Percentiles rank a stretch among this genome's conserved stretches.
These are phyloP conservation scores for Orcinus orca DNA, from an alignment of 2,113 vertebrate species.

Conservation along the genomic window DNA sequence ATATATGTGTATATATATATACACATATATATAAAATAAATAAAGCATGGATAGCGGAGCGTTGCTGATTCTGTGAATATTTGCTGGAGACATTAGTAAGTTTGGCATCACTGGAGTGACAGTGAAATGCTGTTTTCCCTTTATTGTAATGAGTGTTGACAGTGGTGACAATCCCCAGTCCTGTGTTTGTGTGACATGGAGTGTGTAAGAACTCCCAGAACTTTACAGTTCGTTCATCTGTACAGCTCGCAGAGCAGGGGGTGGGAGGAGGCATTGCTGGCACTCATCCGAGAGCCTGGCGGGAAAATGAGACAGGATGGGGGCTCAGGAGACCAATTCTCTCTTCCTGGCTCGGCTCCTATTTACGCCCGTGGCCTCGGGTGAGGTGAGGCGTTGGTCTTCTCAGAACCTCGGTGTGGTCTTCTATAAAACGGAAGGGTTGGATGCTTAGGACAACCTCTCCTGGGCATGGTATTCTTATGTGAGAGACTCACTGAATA, in stretches of 20 bases:
- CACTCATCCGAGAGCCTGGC: accelerated
- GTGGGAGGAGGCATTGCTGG: accelerated
- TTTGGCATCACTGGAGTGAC: not conserved
- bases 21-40: not conserved
- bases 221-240: not conserved
- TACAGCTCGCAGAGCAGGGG: not conserved
- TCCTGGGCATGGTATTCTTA: accelerated
- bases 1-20: too few species aligned
- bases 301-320: accelerated
- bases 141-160: not conserved
- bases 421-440: accelerated
- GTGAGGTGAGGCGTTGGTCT: not conserved
- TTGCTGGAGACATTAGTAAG: not conserved
- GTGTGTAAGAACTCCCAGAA: not conserved
- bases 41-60: accelerated
- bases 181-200: not conserved
- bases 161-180: not conserved
- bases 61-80: accelerated
- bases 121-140: not conserved
- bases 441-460: accelerated
- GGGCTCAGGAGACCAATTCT: not conserved
- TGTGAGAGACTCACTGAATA: not conserved
- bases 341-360: accelerated
- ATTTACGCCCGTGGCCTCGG: accelerated
- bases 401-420: not conserved